phyloP scores from a whole-genome alignment of 2,888 invertebrate genomes.

The Nectonema munidae region DNA sequence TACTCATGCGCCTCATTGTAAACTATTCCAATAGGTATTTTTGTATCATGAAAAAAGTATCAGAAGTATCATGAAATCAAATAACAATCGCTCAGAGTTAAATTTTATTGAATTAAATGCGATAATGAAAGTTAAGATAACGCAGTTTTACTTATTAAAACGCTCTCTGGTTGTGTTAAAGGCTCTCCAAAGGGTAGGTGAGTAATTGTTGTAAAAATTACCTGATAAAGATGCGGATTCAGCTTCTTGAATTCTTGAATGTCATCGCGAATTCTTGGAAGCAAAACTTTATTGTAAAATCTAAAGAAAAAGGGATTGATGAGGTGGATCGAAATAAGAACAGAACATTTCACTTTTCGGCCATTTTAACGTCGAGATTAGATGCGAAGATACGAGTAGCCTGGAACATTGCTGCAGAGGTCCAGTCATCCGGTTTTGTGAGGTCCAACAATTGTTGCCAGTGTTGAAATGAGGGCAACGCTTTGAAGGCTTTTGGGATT shows the following conservation, averaged over 20 bases:
- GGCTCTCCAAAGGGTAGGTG: no score
- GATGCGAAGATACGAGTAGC: constrained; percentile 82
- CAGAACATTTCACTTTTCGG: constrained; percentile 34
- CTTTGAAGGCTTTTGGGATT: constrained; percentile 86
- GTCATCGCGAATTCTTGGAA: constrained; percentile 65
- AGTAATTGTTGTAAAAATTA: no score
- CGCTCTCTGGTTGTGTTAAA: no score
- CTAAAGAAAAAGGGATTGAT: constrained; percentile 18
- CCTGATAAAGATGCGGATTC: constrained; percentile 74
- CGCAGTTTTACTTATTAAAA: no score
- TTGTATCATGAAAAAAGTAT: no score
- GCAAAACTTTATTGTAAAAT: constrained; percentile 59
- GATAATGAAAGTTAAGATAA: no score
- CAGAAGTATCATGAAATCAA: no score
- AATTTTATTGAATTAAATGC: no score
- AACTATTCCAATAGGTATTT: no score
- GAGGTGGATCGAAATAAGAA: neutral
- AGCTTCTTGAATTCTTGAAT: constrained; percentile 66
- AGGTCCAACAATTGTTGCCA: constrained; percentile 45
- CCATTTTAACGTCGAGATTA: constrained; percentile 73
- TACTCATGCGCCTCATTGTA: no score
- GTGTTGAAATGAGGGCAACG: constrained; percentile 55
- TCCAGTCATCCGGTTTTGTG: constrained; percentile 63
- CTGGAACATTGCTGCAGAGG: constrained; percentile 84
- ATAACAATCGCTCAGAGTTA: no score